A percentile compares a stretch with the other conserved stretches of the same genome.
phyloP scores from a whole-genome alignment of 2,797 vertebrate genomes.

The Anguilla pacifica region DNA sequence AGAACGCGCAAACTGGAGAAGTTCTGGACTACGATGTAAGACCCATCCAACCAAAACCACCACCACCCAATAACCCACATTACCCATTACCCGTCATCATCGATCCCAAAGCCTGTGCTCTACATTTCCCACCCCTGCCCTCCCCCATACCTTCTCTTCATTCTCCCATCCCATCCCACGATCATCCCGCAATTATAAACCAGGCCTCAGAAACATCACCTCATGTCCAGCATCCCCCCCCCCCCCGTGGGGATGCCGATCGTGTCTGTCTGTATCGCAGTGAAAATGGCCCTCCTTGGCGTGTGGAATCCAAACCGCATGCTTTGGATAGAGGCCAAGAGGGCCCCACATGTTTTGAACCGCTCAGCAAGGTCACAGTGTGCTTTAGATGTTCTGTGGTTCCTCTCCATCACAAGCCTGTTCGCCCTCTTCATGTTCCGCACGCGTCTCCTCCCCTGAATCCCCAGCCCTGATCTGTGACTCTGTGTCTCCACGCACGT shows the following conservation, averaged over 20 bases:
- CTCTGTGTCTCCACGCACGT: not conserved
- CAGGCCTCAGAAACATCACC: too few relatives aligned
- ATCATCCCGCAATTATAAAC: not conserved
- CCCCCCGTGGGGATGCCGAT: too few relatives aligned
- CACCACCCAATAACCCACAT: too few relatives aligned
- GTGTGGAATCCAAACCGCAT: not conserved
- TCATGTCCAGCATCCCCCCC: not conserved
- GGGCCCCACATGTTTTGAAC: not conserved
- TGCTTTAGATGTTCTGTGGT: not conserved
- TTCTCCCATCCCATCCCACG: not conserved
- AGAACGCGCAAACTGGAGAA: conserved; percentile 60
- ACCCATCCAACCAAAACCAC: conserved; percentile 23
- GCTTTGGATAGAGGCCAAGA: not conserved
- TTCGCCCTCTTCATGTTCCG: not conserved
- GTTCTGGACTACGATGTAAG: conserved; percentile 76
- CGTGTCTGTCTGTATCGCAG: not conserved
- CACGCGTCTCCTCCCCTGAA: not conserved
- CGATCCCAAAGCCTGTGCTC: conserved; percentile 11
- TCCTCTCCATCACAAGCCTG: not conserved
- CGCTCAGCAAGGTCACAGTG: not conserved
- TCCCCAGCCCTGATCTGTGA: not conserved
- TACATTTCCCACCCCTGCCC: not conserved
- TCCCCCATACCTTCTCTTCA: not conserved
- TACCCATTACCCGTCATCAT: not conserved
- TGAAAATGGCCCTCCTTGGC: not conserved